Evolutionary conservation across 2,888 invertebrate genomes (phyloP).

Genomic region (Hypomecis punctinalis): DNA sequence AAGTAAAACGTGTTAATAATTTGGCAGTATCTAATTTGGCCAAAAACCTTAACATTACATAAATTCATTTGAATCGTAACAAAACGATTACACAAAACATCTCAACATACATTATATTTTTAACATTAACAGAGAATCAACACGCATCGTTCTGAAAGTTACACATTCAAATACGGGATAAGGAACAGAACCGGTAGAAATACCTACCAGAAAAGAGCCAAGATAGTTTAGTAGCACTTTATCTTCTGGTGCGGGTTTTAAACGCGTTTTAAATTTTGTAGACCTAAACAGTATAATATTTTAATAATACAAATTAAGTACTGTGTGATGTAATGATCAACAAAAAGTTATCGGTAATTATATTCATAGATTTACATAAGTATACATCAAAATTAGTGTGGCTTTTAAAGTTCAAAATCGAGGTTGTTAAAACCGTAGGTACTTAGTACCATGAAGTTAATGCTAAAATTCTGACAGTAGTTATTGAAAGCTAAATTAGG

Average conservation of each 20-base stretch:
- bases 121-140: conserved; percentile 15
- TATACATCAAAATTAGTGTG: too few relatives aligned
- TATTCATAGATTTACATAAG: too few relatives aligned
- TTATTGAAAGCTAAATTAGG: too few relatives aligned
- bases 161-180: neutral
- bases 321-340: conserved; percentile 16
- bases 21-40: conserved; percentile 76
- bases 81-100: conserved; percentile 16
- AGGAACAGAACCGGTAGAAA: neutral
- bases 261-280: neutral
- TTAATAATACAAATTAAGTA: conserved; percentile 3
- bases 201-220: too few relatives aligned
- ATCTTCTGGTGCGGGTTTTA: neutral
- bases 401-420: too few relatives aligned
- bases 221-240: neutral
- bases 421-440: too few relatives aligned
- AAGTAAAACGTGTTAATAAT: conserved; percentile 57
- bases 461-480: too few relatives aligned
- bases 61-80: conserved; percentile 40
- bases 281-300: neutral
- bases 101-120: conserved; percentile 17
- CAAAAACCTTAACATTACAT: conserved; percentile 55
- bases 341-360: neutral
- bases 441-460: too few relatives aligned
- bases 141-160: neutral